These are phyloP conservation scores for Zele albiditarsus DNA, from an alignment of 2,888 invertebrate genomes.

Conservation along the genomic window DNA sequence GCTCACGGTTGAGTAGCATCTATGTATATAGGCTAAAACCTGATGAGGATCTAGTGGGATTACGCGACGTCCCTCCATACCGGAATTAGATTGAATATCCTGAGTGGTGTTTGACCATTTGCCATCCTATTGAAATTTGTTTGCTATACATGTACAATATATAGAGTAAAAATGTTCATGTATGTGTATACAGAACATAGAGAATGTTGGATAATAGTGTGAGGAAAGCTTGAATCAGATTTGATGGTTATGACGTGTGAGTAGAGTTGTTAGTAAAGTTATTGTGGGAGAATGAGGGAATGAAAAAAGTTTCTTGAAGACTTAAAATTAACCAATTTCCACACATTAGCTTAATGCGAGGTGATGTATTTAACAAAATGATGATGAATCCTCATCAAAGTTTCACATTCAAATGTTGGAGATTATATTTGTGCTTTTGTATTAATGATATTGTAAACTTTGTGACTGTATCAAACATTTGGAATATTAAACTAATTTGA, in stretches of 20 bases:
- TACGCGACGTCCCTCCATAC: conserved; percentile 50
- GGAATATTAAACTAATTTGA: background rate
- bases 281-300: background rate
- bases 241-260: conserved; percentile 4
- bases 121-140: conserved; percentile 10
- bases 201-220: background rate
- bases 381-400: background rate
- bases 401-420: background rate
- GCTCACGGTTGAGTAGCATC: conserved; percentile 42
- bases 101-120: conserved; percentile 26
- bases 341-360: background rate
- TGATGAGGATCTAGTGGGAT: conserved; percentile 57
- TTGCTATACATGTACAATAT: background rate
- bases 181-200: background rate
- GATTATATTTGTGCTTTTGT: background rate
- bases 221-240: background rate
- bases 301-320: background rate
- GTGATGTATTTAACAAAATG: background rate
- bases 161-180: background rate
- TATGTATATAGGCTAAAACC: conserved; percentile 56
- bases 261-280: background rate
- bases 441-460: background rate
- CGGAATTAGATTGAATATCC: conserved; percentile 56
- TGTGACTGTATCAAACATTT: background rate
- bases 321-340: background rate